These are phyloP conservation scores for Heterochromis multidens DNA, from an alignment of 2,113 vertebrate species.

Conservation along the genomic window DNA sequence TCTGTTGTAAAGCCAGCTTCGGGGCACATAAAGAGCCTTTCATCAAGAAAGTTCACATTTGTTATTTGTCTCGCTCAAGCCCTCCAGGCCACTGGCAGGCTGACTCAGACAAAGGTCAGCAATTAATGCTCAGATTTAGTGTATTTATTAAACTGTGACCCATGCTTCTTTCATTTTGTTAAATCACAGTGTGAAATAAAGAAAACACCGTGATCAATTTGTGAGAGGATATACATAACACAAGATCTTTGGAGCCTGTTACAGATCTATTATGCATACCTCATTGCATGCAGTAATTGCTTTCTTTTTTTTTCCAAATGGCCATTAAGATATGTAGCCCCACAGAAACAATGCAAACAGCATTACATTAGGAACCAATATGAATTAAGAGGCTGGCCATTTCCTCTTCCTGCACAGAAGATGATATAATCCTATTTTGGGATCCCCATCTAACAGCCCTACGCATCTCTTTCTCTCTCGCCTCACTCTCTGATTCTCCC, in stretches of 20 bases:
- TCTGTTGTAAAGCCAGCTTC: slow-evolving; percentile 25
- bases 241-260: not conserved
- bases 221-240: not conserved
- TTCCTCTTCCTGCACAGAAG: slow-evolving; percentile 64
- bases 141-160: slow-evolving; percentile 1
- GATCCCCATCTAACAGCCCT: slow-evolving; percentile 53
- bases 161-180: not conserved
- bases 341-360: slow-evolving; percentile 46
- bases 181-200: not conserved
- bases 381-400: slow-evolving; percentile 56
- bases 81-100: slow-evolving; percentile 46
- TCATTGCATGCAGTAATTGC: slow-evolving; percentile 37
- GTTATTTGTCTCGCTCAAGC: slow-evolving; percentile 20
- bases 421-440: slow-evolving; percentile 59
- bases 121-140: slow-evolving; percentile 45
- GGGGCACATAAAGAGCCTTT: slow-evolving; percentile 20
- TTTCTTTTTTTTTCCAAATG: not conserved
- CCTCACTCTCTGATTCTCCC: slow-evolving; percentile 46
- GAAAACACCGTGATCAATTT: not conserved
- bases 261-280: slow-evolving; percentile 22
- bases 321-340: slow-evolving; percentile 42
- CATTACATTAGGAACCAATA: slow-evolving; percentile 58
- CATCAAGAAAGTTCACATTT: slow-evolving; percentile 29
- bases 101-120: slow-evolving; percentile 65
- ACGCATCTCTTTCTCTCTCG: slow-evolving; percentile 15